These are phyloP conservation scores for Ceratosolen solmsi DNA, from an alignment of 1,140 invertebrate species.

Conservation along the genomic window DNA sequence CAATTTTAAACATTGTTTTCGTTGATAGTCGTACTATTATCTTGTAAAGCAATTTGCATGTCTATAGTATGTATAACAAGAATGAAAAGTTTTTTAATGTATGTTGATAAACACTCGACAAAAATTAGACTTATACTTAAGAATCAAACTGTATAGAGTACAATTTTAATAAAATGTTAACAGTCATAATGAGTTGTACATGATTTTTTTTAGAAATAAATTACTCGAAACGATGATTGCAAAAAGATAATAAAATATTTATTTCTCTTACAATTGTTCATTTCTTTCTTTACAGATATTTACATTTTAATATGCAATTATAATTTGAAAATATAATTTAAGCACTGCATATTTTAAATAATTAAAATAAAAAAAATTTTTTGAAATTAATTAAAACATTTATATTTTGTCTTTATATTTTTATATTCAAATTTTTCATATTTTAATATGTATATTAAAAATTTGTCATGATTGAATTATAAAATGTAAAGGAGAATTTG, in stretches of 20 bases:
- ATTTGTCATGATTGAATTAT: not conserved
- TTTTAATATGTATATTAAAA: not conserved
- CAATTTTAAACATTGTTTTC: slow-evolving; percentile 27
- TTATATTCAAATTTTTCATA: not conserved
- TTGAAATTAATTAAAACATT: not conserved
- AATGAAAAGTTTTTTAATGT: slow-evolving; percentile 34
- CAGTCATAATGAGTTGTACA: slow-evolving; percentile 40
- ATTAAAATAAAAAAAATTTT: not conserved
- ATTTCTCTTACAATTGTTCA: slow-evolving; percentile 30
- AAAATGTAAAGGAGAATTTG: not conserved
- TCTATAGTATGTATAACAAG: slow-evolving; percentile 23
- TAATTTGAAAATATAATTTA: not conserved
- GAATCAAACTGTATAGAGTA: slow-evolving; percentile 46
- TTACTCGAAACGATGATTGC: slow-evolving; percentile 29
- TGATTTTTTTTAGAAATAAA: slow-evolving; percentile 47
- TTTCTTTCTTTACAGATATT: slow-evolving; percentile 29
- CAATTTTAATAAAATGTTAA: slow-evolving; percentile 44
- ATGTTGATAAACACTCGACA: slow-evolving; percentile 40
- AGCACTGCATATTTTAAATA: not conserved
- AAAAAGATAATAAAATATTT: slow-evolving; percentile 48
- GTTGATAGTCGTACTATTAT: slow-evolving; percentile 31
- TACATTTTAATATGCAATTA: slow-evolving; percentile 17
- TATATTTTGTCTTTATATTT: not conserved
- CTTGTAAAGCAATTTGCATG: slow-evolving; percentile 43
- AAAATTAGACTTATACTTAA: slow-evolving; percentile 40